A percentile compares a stretch with the other conserved stretches of the same genome.
Conservation (phyloP, 2,888 invertebrate species). For the Phyllotreta striolata region DNA sequence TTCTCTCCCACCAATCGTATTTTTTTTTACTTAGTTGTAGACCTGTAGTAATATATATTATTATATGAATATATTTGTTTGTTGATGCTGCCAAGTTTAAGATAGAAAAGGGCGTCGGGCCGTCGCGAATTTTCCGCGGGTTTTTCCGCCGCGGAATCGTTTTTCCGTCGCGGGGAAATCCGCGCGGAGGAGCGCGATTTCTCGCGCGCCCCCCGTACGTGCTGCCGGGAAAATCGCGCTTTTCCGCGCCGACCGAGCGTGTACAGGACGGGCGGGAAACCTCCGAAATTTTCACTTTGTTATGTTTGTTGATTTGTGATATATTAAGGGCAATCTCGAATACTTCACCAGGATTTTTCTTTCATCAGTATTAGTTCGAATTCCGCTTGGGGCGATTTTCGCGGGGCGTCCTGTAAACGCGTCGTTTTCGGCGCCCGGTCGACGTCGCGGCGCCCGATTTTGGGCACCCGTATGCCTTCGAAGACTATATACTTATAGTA, state of each 20-base stretch:
- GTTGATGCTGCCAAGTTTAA: slow-evolving; percentile 64
- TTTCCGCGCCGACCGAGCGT: too few relatives aligned
- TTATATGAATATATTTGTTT: slow-evolving; percentile 59
- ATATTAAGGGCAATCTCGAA: too few relatives aligned
- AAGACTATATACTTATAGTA: slow-evolving; percentile 55
- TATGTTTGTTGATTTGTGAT: too few relatives aligned
- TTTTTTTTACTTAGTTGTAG: slow-evolving; percentile 58
- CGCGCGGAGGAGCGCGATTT: too few relatives aligned
- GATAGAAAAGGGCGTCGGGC: slow-evolving; percentile 54
- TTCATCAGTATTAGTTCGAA: slow-evolving; percentile 6
- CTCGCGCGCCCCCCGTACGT: too few relatives aligned
- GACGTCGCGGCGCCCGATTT: slow-evolving; percentile 10
- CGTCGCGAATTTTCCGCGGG: slow-evolving; percentile 42
- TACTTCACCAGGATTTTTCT: neutral
- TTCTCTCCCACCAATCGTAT: slow-evolving; percentile 44
- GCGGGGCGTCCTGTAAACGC: neutral
- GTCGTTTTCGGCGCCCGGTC: slow-evolving; percentile 1
- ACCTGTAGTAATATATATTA: slow-evolving; percentile 53
- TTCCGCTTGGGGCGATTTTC: neutral
- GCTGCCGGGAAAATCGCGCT: too few relatives aligned
- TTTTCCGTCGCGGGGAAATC: neutral
- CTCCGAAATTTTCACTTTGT: too few relatives aligned
- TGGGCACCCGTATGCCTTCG: slow-evolving; percentile 46
- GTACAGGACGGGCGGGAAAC: too few relatives aligned
- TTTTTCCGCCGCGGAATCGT: slow-evolving; percentile 4